These are phyloP conservation scores for Helicoverpa zea DNA, from an alignment of 1,140 invertebrate species.

Conservation along the genomic window DNA sequence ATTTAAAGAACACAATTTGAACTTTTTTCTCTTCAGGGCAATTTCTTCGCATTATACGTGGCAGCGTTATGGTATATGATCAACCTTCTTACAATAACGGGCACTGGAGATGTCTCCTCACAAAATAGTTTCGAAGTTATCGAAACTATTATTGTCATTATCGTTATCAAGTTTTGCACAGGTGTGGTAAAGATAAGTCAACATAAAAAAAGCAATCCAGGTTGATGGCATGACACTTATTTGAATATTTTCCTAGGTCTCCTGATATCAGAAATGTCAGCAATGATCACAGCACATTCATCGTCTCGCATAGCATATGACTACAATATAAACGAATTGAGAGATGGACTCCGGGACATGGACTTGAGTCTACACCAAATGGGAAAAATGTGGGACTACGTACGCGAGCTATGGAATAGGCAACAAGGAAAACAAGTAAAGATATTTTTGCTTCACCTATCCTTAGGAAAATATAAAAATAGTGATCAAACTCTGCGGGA, in stretches of 20 bases:
- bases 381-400: conserved; percentile 86
- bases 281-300: conserved; percentile 81
- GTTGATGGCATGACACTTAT: background rate
- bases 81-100: conserved; percentile 81
- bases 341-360: conserved; percentile 78
- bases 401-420: conserved; percentile 81
- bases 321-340: conserved; percentile 82
- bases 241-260: conserved; percentile 64
- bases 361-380: conserved; percentile 82
- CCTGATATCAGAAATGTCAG: conserved; percentile 85
- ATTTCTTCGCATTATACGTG: conserved; percentile 78
- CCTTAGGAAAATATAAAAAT: background rate
- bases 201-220: too few species aligned
- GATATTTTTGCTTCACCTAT: background rate
- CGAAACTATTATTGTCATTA: conserved; percentile 80
- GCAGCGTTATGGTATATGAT: conserved; percentile 81
- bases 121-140: conserved; percentile 82
- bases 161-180: conserved; percentile 82
- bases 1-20: background rate
- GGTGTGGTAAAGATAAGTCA: conserved; percentile 54
- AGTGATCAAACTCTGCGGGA: background rate
- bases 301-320: conserved; percentile 82
- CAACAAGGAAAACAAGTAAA: conserved; percentile 82
- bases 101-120: conserved; percentile 78
- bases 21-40: conserved; percentile 62